Evolutionary conservation across 2,797 vertebrate species (phyloP), one percentile per base, ranked within the genome.

Genomic region (Apogon talboti): DNA sequence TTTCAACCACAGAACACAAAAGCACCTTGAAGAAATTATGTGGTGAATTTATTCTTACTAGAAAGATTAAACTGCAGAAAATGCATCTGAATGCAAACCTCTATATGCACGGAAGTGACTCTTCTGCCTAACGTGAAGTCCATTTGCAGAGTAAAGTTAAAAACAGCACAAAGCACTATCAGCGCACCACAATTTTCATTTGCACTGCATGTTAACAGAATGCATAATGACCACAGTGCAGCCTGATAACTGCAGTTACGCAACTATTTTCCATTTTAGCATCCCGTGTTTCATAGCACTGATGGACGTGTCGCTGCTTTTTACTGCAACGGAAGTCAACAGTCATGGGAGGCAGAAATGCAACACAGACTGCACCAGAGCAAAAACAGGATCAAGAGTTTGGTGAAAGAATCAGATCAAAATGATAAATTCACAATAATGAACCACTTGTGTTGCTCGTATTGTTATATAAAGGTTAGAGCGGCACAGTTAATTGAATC

Each of bases 241-340:
- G 7, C 51, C 43, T 46, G 37, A 64, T 40, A 57, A 48, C 37
- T 42, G 52, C 40, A 59, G 56, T 85, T 78, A 78, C 42, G 53
- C 64, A 81, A 81, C 59, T 16, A 30, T 45, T 72, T 79, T 77
- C 57, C 71, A 63, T 81, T 69, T 67, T n/a, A 63, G 43, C 59
- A 45, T 18, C 40, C 38, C 10, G 6, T 60, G 50, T 60, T 67
- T 74, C 35, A 62, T 28, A 70, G 64, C 16, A 62, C 4, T 56
- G 33, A 49, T 46, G 43, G 58, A 54, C 48, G 52, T 51, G 46
- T 61, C 50, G 66, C 46, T 18, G 28, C n/a, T 43, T 50, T 68
- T 18, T 50, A 15, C 16, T 48, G 42, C 33, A 59, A 38, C 46
- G 61, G n/a, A 56, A 16, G 61, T 52, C 21, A 50, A 47, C 24